These are phyloP conservation scores for Rhagoletis zephyria DNA, from an alignment of 1,140 invertebrate species.

Conservation along the genomic window DNA sequence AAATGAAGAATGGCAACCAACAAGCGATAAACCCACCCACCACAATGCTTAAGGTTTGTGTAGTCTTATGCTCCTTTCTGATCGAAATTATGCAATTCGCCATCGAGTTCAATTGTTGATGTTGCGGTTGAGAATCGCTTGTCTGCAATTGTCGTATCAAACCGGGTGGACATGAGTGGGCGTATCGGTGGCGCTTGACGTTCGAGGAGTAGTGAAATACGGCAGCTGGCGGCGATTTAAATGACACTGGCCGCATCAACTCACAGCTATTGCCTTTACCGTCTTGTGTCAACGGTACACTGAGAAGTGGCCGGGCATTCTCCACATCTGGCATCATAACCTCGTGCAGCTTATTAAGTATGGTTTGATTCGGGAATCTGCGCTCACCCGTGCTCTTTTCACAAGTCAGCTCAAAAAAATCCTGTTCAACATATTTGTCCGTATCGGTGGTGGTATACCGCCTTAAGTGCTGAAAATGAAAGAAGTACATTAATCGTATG, in stretches of 20 bases:
- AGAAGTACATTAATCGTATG: background rate
- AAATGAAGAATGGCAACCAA: constrained; percentile 91
- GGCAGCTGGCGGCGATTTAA: constrained; percentile 66
- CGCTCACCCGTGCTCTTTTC: constrained; percentile 64
- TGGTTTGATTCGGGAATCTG: constrained; percentile 68
- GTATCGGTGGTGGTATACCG: constrained; percentile 68
- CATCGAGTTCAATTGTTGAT: constrained; percentile 63
- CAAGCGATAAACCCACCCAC: constrained; percentile 93
- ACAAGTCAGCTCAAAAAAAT: constrained; percentile 65
- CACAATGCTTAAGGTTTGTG: constrained; percentile 91
- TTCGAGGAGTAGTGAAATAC: constrained; percentile 66
- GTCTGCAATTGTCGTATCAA: background rate
- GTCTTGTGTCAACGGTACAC: constrained; percentile 60
- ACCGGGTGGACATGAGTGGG: constrained; percentile 3
- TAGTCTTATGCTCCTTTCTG: constrained; percentile 87
- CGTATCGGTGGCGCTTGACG: background rate
- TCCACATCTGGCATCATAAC: constrained; percentile 64
- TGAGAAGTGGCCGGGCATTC: constrained; percentile 62
- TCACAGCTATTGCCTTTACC: constrained; percentile 62
- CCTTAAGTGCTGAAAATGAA: constrained; percentile 65
- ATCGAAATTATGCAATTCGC: constrained; percentile 78
- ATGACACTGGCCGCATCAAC: constrained; percentile 65
- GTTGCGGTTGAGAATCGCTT: constrained; percentile 15
- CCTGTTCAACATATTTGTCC: constrained; percentile 61
- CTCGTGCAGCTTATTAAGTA: constrained; percentile 66